Conservation (phyloP, 2,113 vertebrate genomes). For the Lamprotornis superbus region DNA sequence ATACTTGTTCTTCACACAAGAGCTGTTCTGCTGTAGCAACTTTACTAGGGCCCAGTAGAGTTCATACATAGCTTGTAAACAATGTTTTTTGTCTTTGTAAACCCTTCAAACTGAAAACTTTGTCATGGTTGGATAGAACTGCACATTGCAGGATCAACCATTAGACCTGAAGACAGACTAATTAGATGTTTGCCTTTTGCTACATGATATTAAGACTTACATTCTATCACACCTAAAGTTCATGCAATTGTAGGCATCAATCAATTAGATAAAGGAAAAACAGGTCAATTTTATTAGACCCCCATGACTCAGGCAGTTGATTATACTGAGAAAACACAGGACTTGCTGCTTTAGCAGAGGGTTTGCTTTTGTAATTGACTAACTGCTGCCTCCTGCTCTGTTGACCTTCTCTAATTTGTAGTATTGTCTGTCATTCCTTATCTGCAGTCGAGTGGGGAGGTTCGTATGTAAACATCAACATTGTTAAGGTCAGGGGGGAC, state of each 20-base stretch:
- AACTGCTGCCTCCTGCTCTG: constrained; percentile 65
- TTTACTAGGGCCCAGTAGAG: constrained; percentile 6
- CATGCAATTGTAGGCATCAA: constrained; percentile 60
- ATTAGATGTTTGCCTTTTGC: constrained; percentile 66
- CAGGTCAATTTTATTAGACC: constrained; percentile 71
- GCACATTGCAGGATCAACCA: background rate
- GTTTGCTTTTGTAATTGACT: constrained; percentile 68
- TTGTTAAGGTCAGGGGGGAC: constrained; percentile 1
- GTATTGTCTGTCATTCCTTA: constrained; percentile 66
- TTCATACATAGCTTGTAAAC: constrained; percentile 44
- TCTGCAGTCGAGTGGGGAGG: constrained; percentile 12
- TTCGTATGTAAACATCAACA: constrained; percentile 59
- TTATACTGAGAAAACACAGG: constrained; percentile 71
- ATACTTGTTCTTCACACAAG: constrained; percentile 15
- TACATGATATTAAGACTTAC: constrained; percentile 62
- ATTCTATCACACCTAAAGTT: constrained; percentile 65
- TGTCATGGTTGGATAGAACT: constrained; percentile 43
- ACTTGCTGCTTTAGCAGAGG: constrained; percentile 49
- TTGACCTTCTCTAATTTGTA: constrained; percentile 74
- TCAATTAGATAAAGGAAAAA: constrained; percentile 64
- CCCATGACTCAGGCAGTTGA: constrained; percentile 62
- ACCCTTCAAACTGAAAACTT: constrained; percentile 42
- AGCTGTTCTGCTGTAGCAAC: background rate
- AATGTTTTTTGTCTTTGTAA: constrained; percentile 2
- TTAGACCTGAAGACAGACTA: constrained; percentile 57